Evolutionary conservation across 2,888 invertebrate species (phyloP), one percentile per base, ranked within the genome.

Genomic region (Eupithecia centaureata): DNA sequence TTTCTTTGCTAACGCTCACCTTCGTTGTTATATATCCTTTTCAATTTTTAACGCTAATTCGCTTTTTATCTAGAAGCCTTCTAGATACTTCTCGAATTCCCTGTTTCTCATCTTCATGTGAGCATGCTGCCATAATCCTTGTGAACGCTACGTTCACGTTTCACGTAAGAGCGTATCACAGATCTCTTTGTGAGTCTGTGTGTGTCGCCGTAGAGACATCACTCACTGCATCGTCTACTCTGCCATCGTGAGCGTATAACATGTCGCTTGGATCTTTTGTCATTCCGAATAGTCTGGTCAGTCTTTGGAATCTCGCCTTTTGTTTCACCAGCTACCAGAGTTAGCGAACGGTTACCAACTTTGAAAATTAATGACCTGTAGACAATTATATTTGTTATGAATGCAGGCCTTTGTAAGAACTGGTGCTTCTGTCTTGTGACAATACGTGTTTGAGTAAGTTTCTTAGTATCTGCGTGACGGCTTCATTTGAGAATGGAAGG

Each of bases 311-410:
- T 76, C 73, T 71, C 52, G 61, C 60, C 73, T 71, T 77, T 79
- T 80, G 80, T 80, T 65, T 75, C 71, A 67, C 32, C 69, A 75
- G 82, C 82, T 84, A 82, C 85, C 77, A 80, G 80, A 80, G 80
- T 86, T 86, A 85, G 82, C 81, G 78, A 85, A 78, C 79, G 76
- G 83, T 80, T 79, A 79, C 84, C 83, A 85, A 83, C 86, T 88
- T 86, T 87, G 89, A 88, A 89, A 90, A 91, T 90, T 90, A 91
- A 91, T 89, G 89, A 90, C 87, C 78, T 86, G 84, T 85, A 79
- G 79, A 73, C 71, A 76, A 76, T 82, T 67, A 67, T 71, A 81
- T 83, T 80, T 80, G 78, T 83, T 81, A 78, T 85, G 79, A 78
- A 82, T 81, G 80, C 77, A 12, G 22, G 22, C 63, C 68, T 75